These are phyloP conservation scores for Loripinus fragilis DNA, from an alignment of 2,888 invertebrate genomes.

Conservation along the genomic window DNA sequence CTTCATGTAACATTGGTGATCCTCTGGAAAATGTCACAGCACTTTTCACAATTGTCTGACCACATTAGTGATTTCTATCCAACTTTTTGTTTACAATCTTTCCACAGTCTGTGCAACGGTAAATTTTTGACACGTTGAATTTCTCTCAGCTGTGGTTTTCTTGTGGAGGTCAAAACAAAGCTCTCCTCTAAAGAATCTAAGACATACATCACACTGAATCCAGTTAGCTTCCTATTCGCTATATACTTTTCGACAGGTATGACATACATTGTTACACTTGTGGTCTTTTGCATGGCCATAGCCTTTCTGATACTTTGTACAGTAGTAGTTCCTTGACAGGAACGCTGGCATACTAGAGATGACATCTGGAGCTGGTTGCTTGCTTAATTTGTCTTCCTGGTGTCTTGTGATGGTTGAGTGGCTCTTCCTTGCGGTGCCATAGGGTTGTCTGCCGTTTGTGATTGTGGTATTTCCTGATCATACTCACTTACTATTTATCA, in stretches of 20 bases:
- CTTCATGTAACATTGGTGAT: constrained; percentile 35
- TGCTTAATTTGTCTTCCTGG: no score
- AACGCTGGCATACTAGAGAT: no score
- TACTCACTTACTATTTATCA: no score
- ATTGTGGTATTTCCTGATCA: no score
- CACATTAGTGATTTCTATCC: constrained; percentile 27
- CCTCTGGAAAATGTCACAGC: constrained; percentile 25
- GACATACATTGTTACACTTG: constrained; percentile 33
- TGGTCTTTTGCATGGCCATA: constrained; percentile 16
- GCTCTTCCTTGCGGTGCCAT: no score
- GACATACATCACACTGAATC: constrained; percentile 22
- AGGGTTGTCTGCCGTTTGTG: no score
- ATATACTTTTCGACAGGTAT: constrained; percentile 28
- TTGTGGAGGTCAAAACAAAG: constrained; percentile 36
- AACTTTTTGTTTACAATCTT: constrained; percentile 26
- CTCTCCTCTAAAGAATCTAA: constrained; percentile 30
- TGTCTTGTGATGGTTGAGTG: no score
- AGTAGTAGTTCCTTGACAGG: no score
- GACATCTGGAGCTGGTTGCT: no score
- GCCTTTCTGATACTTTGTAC: constrained; percentile 25
- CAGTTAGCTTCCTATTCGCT: constrained; percentile 4
- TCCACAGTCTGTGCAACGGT: constrained; percentile 31
- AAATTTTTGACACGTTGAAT: constrained; percentile 25
- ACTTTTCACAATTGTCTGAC: constrained; percentile 22
- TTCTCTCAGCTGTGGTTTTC: constrained; percentile 8